phyloP scores from a whole-genome alignment of 2,113 vertebrate genomes.

The Orientallactaga bullata region DNA sequence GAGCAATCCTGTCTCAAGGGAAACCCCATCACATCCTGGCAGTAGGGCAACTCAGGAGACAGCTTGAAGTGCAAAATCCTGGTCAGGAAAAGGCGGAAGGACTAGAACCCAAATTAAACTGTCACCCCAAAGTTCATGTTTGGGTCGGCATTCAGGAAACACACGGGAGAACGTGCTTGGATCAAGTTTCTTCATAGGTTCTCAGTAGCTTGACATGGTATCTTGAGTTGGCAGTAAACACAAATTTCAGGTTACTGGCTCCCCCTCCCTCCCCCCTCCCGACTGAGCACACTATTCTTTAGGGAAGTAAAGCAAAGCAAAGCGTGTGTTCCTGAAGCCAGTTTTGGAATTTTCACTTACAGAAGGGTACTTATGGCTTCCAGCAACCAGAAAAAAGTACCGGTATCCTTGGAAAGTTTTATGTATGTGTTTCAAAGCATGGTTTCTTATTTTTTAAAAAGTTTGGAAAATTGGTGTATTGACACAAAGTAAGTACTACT shows the following conservation, averaged over 20 bases:
- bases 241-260: conserved; percentile 47
- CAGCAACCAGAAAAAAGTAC: neutral
- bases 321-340: conserved; percentile 77
- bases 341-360: conserved; percentile 49
- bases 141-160: conserved; percentile 83
- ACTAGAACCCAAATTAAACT: conserved; percentile 77
- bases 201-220: conserved; percentile 83
- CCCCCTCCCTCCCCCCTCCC: conserved; percentile 62
- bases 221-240: conserved; percentile 81
- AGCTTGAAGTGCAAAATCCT: conserved; percentile 65
- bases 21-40: neutral
- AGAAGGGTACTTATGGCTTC: neutral
- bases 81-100: conserved; percentile 63
- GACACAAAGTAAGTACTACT: neutral
- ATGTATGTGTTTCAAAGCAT: conserved; percentile 33
- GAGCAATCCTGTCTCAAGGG: neutral
- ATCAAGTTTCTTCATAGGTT: conserved; percentile 79
- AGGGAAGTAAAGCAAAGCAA: conserved; percentile 67
- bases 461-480: neutral
- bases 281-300: conserved; percentile 78
- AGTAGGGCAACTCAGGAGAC: conserved; percentile 74
- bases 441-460: neutral
- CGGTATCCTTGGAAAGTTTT: neutral
- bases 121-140: conserved; percentile 75
- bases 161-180: conserved; percentile 75